Conservation (phyloP, 2,797 vertebrate genomes). For the Cossypha polioptera region DNA sequence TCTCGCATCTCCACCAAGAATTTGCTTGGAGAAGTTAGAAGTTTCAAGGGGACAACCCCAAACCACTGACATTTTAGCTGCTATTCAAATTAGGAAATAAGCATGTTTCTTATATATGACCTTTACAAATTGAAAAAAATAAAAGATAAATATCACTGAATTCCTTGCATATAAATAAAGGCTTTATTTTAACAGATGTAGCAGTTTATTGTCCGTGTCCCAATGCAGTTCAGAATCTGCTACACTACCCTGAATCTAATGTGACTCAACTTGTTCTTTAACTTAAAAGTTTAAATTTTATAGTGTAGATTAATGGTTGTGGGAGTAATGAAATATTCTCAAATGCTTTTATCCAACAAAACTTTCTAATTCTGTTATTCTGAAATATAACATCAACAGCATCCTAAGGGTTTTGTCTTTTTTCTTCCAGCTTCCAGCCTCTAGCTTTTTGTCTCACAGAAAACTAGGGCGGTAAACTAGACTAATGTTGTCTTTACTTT, state of each 20-base stretch:
- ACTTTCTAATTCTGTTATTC: background rate
- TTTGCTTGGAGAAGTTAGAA: background rate
- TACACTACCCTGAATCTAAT: background rate
- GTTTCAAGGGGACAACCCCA: background rate
- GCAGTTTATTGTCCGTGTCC: background rate
- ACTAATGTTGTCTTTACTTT: background rate
- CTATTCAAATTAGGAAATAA: no score
- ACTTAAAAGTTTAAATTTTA: background rate
- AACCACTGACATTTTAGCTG: background rate
- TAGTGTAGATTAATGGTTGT: background rate
- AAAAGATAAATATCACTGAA: background rate
- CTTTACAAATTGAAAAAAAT: background rate
- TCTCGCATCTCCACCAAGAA: rapidly evolving
- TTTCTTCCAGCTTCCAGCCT: background rate
- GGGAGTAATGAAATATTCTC: background rate
- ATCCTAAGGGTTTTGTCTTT: background rate
- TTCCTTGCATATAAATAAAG: background rate
- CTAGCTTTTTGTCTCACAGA: background rate
- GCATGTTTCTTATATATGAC: no score
- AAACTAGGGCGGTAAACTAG: background rate
- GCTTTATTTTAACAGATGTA: background rate
- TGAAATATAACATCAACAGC: background rate
- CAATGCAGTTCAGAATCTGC: background rate
- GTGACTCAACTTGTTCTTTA: background rate
- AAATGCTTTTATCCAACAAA: background rate